Conservation (phyloP, 2,113 vertebrate genomes). For the Mesoclemmys tuberculata region DNA sequence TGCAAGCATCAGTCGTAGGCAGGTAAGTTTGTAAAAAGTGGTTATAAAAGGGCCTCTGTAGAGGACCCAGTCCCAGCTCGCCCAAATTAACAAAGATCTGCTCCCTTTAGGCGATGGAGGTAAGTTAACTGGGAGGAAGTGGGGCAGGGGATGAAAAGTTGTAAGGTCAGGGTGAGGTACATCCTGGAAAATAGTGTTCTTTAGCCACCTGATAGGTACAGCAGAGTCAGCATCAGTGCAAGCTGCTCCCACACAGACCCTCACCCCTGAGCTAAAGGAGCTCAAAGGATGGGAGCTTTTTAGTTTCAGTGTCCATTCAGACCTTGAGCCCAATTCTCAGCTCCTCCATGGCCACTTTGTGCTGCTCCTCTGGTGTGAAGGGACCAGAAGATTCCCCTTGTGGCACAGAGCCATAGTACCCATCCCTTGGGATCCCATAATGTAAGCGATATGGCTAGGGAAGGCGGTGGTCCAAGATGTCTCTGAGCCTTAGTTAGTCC, state of each 20-base stretch:
- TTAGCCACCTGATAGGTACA: background rate
- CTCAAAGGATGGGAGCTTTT: background rate
- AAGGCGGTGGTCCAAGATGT: background rate
- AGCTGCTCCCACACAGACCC: background rate
- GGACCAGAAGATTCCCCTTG: background rate
- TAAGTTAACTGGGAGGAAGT: background rate
- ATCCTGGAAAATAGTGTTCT: background rate
- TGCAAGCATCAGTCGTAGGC: background rate
- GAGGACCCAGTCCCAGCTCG: background rate
- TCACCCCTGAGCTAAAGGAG: background rate
- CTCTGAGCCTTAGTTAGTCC: background rate
- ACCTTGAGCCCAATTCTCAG: background rate
- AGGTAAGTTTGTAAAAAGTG: background rate
- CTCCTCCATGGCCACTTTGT: background rate
- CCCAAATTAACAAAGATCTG: background rate
- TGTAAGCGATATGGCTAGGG: background rate
- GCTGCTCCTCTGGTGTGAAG: background rate
- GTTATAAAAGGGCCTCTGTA: accelerated
- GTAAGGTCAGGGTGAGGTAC: background rate
- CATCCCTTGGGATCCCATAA: background rate
- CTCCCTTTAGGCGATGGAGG: background rate
- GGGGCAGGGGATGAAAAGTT: background rate
- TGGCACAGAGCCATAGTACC: background rate
- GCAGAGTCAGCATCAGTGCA: background rate
- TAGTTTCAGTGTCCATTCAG: background rate